phyloP scores from a whole-genome alignment of 2,113 vertebrate species.

The Oriolus oriolus region DNA sequence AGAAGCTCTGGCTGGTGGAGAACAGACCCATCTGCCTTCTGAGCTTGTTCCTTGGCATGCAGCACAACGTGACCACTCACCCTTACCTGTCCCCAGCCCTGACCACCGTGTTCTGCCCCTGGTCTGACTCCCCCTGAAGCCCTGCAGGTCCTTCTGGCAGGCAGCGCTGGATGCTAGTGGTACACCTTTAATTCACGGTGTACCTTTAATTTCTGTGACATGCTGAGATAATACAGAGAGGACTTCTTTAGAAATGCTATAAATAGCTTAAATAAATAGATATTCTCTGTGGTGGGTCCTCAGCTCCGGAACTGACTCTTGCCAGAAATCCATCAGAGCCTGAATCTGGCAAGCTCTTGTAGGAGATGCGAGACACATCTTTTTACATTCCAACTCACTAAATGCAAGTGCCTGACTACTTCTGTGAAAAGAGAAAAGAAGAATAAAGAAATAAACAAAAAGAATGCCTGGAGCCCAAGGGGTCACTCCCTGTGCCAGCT shows the following conservation, averaged over 20 bases:
- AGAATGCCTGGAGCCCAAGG: not conserved
- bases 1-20: not conserved
- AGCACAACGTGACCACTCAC: not conserved
- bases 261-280: conserved; percentile 70
- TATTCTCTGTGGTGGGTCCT: conserved; percentile 65
- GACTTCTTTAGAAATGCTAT: conserved; percentile 63
- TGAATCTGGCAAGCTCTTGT: conserved; percentile 43
- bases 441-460: no score
- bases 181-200: conserved; percentile 39
- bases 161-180: not conserved
- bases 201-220: conserved; percentile 61
- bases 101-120: accelerated
- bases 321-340: conserved; percentile 65
- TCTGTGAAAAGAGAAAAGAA: not conserved
- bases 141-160: not conserved
- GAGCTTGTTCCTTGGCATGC: not conserved
- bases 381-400: conserved; percentile 43
- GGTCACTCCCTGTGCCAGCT: conserved; percentile 11
- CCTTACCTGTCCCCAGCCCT: not conserved
- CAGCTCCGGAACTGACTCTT: conserved; percentile 58
- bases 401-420: conserved; percentile 17
- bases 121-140: not conserved
- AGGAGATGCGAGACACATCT: conserved; percentile 53
- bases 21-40: not conserved
- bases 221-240: conserved; percentile 57